phyloP scores from a whole-genome alignment of 2,113 vertebrate species.

The Pomatorhinus ruficollis region DNA sequence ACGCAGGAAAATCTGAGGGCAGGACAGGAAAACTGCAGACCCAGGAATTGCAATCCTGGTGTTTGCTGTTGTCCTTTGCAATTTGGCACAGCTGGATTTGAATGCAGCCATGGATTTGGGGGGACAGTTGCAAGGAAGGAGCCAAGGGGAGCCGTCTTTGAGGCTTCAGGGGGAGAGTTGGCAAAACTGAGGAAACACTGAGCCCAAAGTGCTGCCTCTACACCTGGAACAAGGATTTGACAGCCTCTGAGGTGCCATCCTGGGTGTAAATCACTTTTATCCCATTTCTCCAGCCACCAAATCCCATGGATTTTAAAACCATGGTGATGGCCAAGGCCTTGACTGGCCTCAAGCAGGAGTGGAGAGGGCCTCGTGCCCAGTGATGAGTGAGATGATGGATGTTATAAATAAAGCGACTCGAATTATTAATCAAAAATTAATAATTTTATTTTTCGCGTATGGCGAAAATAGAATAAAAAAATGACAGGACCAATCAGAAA shows the following conservation, averaged over 20 bases:
- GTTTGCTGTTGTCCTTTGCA: background rate
- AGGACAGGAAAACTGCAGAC: background rate
- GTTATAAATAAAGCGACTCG: no score
- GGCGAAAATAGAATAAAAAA: no score
- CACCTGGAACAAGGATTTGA: background rate
- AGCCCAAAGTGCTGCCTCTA: background rate
- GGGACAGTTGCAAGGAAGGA: background rate
- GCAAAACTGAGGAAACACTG: background rate
- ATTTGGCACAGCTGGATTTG: accelerated
- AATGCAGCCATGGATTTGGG: background rate
- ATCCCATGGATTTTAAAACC: background rate
- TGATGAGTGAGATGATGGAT: accelerated
- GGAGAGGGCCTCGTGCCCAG: accelerated
- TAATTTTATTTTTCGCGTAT: no score
- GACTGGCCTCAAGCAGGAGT: background rate
- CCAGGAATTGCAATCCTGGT: accelerated
- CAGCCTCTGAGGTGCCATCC: accelerated
- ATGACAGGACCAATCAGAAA: no score
- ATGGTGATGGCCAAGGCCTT: background rate
- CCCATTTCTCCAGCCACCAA: background rate
- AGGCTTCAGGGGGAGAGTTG: accelerated
- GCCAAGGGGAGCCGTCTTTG: background rate
- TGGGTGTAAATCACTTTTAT: background rate
- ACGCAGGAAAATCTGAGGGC: background rate
- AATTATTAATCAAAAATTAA: no score